Base-by-base conservation (phyloP, 1,140 invertebrate species). In the Diploscapter pachys region DNA sequence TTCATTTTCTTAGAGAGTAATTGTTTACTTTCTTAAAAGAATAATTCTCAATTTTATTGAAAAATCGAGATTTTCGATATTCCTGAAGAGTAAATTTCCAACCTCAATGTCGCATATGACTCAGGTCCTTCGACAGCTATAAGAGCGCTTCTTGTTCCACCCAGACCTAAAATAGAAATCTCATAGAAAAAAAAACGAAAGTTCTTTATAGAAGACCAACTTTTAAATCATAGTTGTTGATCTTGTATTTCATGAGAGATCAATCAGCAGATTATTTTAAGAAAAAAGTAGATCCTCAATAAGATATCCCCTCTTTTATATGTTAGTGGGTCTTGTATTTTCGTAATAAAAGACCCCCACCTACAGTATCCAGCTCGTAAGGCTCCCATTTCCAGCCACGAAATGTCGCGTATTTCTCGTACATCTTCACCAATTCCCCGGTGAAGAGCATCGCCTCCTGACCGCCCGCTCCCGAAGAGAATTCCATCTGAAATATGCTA, bases 381-480 rank as follows among this genome's bases (percentile, higher is more conserved):
- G 68, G 78, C 53, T 80, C 71, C 78, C 79, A 80, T 9, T 72
- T 79, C 80, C 71, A 80, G 6, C 74, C 74, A 79, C 55, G 91
- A n/a, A 81, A 80, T 68, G 91, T 89, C 66, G 91, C 88, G 87
- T 91, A 95, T 59, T 89, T 89, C 13, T 86, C 84, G 83, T 99
- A 99, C 91, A 98, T 92, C 5, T 91, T 85, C 77, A 92, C 91
- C 0, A 99, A 86, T 82, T 98, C 93, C 77, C 89, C 88, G 0
- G 92, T 91, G 88, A 99, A 99, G 0, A 98, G 87, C 93, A 96
- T 95, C 0, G 96, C 92, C 88, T 98, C 96, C 82, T 93, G 91
- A 2, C 96, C 96, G 50, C 96, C 96, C 0, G 95, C 93, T n/a
- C 95, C 96, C 2, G 83, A 79, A 62, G 73, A 82, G 72, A 52